These are phyloP conservation scores for Ailuropoda melanoleuca DNA, from an alignment of 2,113 vertebrate species.

Conservation along the genomic window DNA sequence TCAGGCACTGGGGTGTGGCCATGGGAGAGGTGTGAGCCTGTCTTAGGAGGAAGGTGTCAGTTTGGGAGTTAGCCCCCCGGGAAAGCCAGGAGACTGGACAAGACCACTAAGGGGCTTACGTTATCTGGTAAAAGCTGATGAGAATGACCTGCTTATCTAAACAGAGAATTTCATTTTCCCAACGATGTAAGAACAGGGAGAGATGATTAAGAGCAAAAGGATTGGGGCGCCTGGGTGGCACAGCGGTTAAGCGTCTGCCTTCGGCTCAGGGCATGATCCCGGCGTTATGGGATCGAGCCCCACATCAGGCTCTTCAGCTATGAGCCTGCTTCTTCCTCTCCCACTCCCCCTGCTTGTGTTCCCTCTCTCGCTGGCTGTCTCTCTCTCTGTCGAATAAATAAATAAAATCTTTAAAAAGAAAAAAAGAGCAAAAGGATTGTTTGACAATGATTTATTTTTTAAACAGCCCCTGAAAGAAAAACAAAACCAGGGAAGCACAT, in stretches of 20 bases:
- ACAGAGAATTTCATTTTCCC: neutral
- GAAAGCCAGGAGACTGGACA: neutral
- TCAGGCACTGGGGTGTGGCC: neutral
- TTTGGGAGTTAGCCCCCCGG: neutral
- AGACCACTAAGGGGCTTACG: neutral
- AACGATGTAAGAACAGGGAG: neutral
- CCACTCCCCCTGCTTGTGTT: too few species aligned
- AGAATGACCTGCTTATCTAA: neutral
- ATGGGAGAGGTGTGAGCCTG: neutral
- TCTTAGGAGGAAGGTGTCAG: neutral
- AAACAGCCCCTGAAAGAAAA: neutral
- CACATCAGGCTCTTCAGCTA: too few species aligned
- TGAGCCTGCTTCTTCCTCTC: too few species aligned
- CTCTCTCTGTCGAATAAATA: too few species aligned
- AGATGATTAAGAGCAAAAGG: neutral
- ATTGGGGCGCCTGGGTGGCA: too few species aligned
- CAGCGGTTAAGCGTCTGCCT: too few species aligned
- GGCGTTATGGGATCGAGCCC: too few species aligned
- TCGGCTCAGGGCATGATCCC: too few species aligned
- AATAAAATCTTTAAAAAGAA: too few species aligned
- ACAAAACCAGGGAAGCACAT: neutral
- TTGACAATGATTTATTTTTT: slow-evolving; percentile 21
- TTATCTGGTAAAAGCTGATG: neutral
- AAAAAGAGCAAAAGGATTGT: neutral
- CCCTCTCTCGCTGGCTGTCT: too few species aligned